phyloP scores from a whole-genome alignment of 2,888 invertebrate species.

The Tortricodes alternella region DNA sequence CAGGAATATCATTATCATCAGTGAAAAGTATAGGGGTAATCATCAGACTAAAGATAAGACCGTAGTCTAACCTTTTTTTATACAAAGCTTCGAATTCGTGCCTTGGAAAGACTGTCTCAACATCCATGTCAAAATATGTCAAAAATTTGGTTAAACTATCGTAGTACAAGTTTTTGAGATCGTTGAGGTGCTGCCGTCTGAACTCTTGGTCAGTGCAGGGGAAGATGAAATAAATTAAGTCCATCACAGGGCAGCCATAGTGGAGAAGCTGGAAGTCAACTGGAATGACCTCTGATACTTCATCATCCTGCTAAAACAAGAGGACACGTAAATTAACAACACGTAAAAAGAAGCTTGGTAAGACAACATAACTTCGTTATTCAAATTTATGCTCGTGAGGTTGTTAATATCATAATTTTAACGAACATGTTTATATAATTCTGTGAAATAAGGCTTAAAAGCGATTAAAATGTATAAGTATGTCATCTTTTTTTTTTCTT shows the following conservation, averaged over 20 bases:
- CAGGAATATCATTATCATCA: constrained; percentile 9
- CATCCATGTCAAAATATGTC: constrained; percentile 27
- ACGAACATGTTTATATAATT: no score
- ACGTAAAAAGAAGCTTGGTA: no score
- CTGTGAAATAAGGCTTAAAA: no score
- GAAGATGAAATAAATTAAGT: constrained; percentile 30
- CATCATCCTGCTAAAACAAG: constrained; percentile 11
- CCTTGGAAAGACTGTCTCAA: constrained; percentile 35
- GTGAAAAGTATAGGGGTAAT: constrained; percentile 32
- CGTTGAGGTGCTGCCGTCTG: constrained; percentile 19
- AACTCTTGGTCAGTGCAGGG: constrained; percentile 29
- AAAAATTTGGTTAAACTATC: constrained; percentile 22
- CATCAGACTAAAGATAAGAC: constrained; percentile 30
- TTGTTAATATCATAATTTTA: no score
- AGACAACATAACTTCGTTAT: no score
- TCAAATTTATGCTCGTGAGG: no score
- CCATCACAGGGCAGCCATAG: constrained; percentile 29
- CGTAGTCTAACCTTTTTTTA: constrained; percentile 34
- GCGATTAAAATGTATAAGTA: no score
- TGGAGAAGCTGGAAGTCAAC: constrained; percentile 29
- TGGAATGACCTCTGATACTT: constrained; percentile 11
- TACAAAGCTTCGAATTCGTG: constrained; percentile 37
- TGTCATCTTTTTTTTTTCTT: no score
- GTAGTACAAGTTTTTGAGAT: constrained; percentile 30
- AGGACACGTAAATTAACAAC: no score